Conservation (phyloP, 30 jellyfish, hydroid and myxozoan species). For the Nemopilema nomurai region DNA sequence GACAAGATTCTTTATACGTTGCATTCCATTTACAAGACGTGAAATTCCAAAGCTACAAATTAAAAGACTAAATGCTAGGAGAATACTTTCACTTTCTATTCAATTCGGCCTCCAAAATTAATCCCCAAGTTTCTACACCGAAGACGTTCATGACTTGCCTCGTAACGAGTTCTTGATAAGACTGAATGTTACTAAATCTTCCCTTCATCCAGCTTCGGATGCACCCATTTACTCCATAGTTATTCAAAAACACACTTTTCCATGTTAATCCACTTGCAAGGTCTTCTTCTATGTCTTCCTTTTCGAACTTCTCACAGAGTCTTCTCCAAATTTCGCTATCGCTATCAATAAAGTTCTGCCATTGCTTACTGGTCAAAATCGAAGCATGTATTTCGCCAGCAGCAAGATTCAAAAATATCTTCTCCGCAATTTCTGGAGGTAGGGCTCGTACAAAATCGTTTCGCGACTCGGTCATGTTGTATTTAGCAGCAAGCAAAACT, state of each 20-base stretch:
- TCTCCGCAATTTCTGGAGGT: slow-evolving; percentile 68
- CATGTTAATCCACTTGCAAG: slow-evolving; percentile 36
- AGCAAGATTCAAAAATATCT: slow-evolving; percentile 38
- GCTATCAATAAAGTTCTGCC: slow-evolving; percentile 54
- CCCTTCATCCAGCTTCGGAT: slow-evolving; percentile 73
- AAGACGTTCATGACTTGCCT: slow-evolving; percentile 20
- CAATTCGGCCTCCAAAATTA: slow-evolving; percentile 64
- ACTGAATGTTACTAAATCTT: slow-evolving; percentile 41
- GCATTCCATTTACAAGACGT: background rate
- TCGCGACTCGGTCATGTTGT: background rate
- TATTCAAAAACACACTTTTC: slow-evolving; percentile 50
- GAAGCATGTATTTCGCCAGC: slow-evolving; percentile 36
- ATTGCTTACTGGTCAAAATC: slow-evolving; percentile 32
- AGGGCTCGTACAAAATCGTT: slow-evolving; percentile 44
- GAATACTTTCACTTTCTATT: background rate
- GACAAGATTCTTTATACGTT: background rate
- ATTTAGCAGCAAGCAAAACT: background rate
- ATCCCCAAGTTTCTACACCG: slow-evolving; percentile 68
- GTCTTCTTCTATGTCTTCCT: slow-evolving; percentile 51
- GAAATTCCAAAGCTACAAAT: no score
- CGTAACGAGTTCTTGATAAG: background rate
- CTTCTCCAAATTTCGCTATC: slow-evolving; percentile 50
- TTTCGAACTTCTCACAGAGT: slow-evolving; percentile 42
- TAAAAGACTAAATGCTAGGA: no score
- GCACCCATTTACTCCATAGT: slow-evolving; percentile 55